Evolutionary conservation across 2,113 vertebrate genomes (phyloP).

Genomic region (Sphaerodactylus townsendi): DNA sequence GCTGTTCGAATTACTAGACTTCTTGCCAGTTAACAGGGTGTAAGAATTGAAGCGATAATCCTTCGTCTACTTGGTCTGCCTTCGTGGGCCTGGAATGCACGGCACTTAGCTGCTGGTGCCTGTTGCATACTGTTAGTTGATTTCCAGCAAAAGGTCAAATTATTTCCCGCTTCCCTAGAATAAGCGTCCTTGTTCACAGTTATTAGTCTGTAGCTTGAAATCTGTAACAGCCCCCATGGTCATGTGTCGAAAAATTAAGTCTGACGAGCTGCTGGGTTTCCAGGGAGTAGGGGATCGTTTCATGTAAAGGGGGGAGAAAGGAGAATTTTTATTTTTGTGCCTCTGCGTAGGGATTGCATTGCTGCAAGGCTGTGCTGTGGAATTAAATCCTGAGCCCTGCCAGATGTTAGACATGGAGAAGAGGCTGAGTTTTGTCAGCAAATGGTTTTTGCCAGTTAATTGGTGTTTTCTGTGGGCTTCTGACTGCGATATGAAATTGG

Average conservation of each 20-base stretch:
- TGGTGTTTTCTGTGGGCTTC: conserved; percentile 80
- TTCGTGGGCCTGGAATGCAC: not conserved
- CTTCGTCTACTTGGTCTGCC: not conserved
- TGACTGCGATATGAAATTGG: conserved; percentile 83
- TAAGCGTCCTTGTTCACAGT: conserved; percentile 13
- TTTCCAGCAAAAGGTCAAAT: conserved; percentile 40
- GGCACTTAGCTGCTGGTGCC: conserved; percentile 6
- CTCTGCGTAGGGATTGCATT: conserved; percentile 46
- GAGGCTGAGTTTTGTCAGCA: conserved; percentile 74
- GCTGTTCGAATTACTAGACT: not conserved
- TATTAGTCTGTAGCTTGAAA: conserved; percentile 33
- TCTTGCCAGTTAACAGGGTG: not conserved
- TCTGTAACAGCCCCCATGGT: conserved; percentile 27
- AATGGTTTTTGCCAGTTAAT: conserved; percentile 82
- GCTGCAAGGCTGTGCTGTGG: conserved; percentile 66
- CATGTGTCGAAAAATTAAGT: conserved; percentile 53
- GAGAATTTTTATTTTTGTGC: conserved; percentile 64
- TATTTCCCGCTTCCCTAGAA: not conserved
- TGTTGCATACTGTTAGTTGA: conserved; percentile 20
- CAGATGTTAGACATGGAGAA: conserved; percentile 73
- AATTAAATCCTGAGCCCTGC: conserved; percentile 71
- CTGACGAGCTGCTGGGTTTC: conserved; percentile 52
- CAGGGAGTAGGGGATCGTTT: conserved; percentile 32
- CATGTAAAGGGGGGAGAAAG: not conserved
- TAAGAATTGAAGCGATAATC: not conserved